Percentiles rank a stretch among this genome's conserved stretches.
phyloP scores from a whole-genome alignment of 2,888 invertebrate species.

The Octodonta nipae region DNA sequence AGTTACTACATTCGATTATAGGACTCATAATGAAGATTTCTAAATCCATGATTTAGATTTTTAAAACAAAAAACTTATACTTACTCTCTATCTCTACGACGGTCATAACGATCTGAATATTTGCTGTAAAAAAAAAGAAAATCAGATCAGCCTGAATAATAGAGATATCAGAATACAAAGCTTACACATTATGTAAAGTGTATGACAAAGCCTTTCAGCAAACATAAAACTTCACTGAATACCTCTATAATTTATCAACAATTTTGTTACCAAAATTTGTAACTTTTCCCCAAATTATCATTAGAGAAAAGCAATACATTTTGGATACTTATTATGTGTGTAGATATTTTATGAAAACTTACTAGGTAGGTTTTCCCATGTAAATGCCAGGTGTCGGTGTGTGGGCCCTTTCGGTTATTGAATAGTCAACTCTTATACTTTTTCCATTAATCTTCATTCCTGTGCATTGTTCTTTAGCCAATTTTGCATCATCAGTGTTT shows the following conservation, averaged over 20 bases:
- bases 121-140: slow-evolving; percentile 20
- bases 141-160: background rate
- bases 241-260: slow-evolving; percentile 14
- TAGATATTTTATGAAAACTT: slow-evolving; percentile 8
- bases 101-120: slow-evolving; percentile 26
- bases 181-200: slow-evolving; percentile 8
- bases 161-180: too few relatives aligned
- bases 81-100: slow-evolving; percentile 26
- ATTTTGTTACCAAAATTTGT: slow-evolving; percentile 10
- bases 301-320: slow-evolving; percentile 4
- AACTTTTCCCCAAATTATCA: slow-evolving; percentile 2
- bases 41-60: background rate
- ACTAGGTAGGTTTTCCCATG: slow-evolving; percentile 84
- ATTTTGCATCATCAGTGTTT: slow-evolving; percentile 74
- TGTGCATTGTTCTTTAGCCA: slow-evolving; percentile 84
- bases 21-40: background rate
- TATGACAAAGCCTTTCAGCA: slow-evolving; percentile 17
- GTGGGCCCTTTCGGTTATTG: slow-evolving; percentile 89
- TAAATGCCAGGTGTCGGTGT: slow-evolving; percentile 96
- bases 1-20: background rate
- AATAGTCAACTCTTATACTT: slow-evolving; percentile 86
- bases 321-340: background rate
- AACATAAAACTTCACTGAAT: slow-evolving; percentile 13
- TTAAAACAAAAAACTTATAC: slow-evolving; percentile 11
- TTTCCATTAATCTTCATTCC: slow-evolving; percentile 91